A percentile compares a stretch with the other conserved stretches of the same genome.
Evolutionary conservation across 2,888 invertebrate species (phyloP).

Genomic region (Malthinus flaveolus): DNA sequence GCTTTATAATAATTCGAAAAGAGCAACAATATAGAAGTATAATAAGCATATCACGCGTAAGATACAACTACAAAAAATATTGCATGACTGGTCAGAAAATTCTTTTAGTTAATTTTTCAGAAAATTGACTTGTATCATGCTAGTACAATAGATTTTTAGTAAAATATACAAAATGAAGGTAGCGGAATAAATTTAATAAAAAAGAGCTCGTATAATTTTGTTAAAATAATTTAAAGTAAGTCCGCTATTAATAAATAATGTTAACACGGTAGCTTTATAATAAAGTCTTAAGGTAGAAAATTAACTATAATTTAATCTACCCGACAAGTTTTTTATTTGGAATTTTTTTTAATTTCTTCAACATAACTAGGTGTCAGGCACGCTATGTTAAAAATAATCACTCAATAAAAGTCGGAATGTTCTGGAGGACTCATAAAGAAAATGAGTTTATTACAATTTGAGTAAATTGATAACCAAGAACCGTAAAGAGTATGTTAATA

Average conservation of each 20-base stretch:
- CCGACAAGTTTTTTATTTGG: slow-evolving; percentile 35
- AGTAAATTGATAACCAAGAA: slow-evolving; percentile 26
- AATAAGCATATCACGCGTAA: slow-evolving; percentile 27
- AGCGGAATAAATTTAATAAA: slow-evolving; percentile 12
- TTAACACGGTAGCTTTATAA: slow-evolving; percentile 37
- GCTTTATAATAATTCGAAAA: slow-evolving; percentile 1
- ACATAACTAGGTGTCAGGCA: slow-evolving; percentile 44
- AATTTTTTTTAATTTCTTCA: slow-evolving; percentile 36
- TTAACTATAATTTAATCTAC: slow-evolving; percentile 40
- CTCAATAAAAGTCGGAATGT: slow-evolving; percentile 40
- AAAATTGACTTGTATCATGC: slow-evolving; percentile 38
- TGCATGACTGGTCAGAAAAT: slow-evolving; percentile 31
- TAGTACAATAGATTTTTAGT: slow-evolving; percentile 28
- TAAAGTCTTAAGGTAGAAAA: slow-evolving; percentile 40
- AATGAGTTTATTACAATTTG: slow-evolving; percentile 34
- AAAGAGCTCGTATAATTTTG: slow-evolving; percentile 1
- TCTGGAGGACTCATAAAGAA: slow-evolving; percentile 38
- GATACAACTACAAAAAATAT: slow-evolving; percentile 25
- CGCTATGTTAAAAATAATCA: slow-evolving; percentile 42
- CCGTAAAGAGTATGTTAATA: slow-evolving; percentile 23
- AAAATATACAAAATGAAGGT: neutral
- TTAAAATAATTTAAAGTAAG: neutral
- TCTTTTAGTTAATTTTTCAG: slow-evolving; percentile 33
- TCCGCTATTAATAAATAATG: slow-evolving; percentile 28
- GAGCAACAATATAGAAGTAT: neutral